Evolutionary conservation across 2,888 invertebrate genomes (phyloP), one percentile per base, ranked within the genome.

Genomic region (Operophtera brumata): DNA sequence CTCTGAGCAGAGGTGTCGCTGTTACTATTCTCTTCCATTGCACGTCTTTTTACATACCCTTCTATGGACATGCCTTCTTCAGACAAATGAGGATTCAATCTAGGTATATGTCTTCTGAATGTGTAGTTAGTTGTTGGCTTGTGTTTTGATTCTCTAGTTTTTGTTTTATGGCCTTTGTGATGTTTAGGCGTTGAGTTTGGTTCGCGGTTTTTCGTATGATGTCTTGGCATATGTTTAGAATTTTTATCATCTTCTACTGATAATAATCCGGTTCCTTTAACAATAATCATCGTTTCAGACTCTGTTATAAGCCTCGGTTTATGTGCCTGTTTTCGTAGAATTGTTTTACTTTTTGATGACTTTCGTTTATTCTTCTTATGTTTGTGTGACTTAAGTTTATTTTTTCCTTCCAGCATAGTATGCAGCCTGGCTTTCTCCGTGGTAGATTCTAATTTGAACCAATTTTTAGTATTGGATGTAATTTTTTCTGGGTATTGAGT

Each of bases 401-500:
- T 34, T 32, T 39, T 47, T 39, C 62, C 54, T 47, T 53, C 30
- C 57, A 51, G 49, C 9, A 47, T 13, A 1, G 51, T 57, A 8
- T 50, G 13, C 7, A 52, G 25, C 41, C 11, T 46, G 13, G 32
- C 25, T 48, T 47, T 47, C 10, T 2, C 50, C 2, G 36, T 60
- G 5, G 47, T 49, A 6, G 41, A 42, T 50, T 40, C 35, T 7
- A 11, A 40, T 28, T 52, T 48, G 1, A 20, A 35, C 36, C 13
- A 40, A 28, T 60, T 54, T 34, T 48, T 36, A n/a, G 41, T 11
- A 8, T 32, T 47, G 7, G 20, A 6, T 11, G 41, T 56, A 6
- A 61, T 54, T 11, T 37, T 34, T 47, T 61, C 60, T 1, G 62
- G 66, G 62, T 28, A 61, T 39, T 12, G 61, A 61, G 57, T 39